These are phyloP conservation scores for Myrmecophaga tridactyla DNA, from an alignment of 2,113 vertebrate genomes.

Conservation along the genomic window DNA sequence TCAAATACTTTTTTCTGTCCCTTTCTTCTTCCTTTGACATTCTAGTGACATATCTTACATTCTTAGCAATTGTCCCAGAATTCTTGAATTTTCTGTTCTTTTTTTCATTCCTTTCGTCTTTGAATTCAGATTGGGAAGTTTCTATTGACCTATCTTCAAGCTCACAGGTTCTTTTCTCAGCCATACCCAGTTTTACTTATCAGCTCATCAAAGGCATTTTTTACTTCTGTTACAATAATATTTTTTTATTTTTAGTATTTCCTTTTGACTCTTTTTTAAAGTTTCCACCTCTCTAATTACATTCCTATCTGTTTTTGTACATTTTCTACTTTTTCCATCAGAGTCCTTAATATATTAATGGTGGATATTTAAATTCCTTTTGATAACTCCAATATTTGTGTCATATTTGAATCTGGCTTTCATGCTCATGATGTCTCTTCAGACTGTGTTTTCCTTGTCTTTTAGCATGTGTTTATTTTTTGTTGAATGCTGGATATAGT, in stretches of 20 bases:
- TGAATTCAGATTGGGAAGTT: neutral
- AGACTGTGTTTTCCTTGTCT: neutral
- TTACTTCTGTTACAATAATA: neutral
- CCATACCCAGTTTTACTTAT: neutral
- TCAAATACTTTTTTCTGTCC: neutral
- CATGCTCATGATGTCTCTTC: neutral
- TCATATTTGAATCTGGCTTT: neutral
- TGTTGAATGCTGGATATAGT: neutral
- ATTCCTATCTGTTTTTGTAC: neutral
- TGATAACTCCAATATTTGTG: neutral
- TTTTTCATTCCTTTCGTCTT: neutral
- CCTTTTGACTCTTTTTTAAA: neutral
- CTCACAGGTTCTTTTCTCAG: neutral
- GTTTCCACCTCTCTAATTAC: neutral
- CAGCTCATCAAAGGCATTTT: neutral
- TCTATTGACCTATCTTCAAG: neutral
- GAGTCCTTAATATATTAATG: neutral
- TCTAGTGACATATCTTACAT: neutral
- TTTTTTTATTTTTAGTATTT: neutral
- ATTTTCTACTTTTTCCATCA: neutral
- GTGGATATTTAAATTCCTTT: neutral
- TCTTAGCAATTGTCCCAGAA: neutral
- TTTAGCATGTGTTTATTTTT: neutral
- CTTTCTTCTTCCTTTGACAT: neutral
- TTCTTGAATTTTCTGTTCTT: neutral